Base-by-base conservation (phyloP, 2,113 vertebrate species). In the Aspiorhynchus laticeps region DNA sequence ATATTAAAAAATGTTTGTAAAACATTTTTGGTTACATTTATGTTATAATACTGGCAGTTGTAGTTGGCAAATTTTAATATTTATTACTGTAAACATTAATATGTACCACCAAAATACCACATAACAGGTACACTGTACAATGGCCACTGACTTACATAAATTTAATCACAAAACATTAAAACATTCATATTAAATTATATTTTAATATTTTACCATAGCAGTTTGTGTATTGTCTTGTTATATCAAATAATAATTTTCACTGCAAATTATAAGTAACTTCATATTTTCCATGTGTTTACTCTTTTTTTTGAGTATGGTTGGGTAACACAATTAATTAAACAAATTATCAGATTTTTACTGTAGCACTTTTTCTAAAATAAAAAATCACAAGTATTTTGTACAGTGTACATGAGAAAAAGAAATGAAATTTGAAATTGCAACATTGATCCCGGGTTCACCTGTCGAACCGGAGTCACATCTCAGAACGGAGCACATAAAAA, bases 391-490 rank as follows among this genome's bases (percentile, higher is more conserved):
- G 5, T 1, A 46, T 74, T 43, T 41, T 43, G 36, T 26, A n/a
- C 21, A 2, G 2, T 75, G 11, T 11, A 38, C 11, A 24, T 12
- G 6, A 12, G 11, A 26, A 12, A 43, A 43, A 75, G 38, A 75
- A 15, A 75, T 43, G 0, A 17, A 31, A 28, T 7, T 1, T 14
- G 61, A 28, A 65, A 65, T 9, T 1, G 2, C 78, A 8, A n/a
- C 53, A 15, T 33, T 69, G 73, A 85, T 74, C 31, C n/a, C 15
- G 7, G 36, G 51, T 26, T 80, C 61, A 59, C 51, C 53, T 36
- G 41, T 53, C 41, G 61, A 75, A 82, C 81, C 48, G 80, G 59
- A 24, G 71, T 56, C 80, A 63, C 46, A 36, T n/a, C 76, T 53
- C 26, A 74, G 51, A 74, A 73, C 56, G 76, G 75, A 43, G 36